Percentiles rank a stretch among this genome's conserved stretches.
These are phyloP conservation scores for Alligator sinensis DNA, from an alignment of 2,113 vertebrate genomes.

Conservation along the genomic window DNA sequence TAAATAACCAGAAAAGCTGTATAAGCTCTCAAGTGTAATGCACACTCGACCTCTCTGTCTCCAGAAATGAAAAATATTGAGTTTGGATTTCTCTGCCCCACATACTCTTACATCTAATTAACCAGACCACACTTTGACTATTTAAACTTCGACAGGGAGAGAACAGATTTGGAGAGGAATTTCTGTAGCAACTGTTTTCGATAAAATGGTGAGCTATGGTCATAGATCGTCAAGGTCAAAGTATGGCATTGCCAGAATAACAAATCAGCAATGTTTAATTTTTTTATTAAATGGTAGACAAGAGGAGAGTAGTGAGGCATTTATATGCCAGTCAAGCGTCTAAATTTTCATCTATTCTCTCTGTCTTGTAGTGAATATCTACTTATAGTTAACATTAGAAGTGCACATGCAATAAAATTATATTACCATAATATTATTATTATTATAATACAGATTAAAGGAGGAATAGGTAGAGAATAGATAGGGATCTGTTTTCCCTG, in stretches of 20 bases:
- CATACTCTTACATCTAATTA: slow-evolving; percentile 77
- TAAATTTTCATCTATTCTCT: neutral
- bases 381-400: too few species aligned
- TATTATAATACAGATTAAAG: too few species aligned
- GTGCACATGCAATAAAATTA: too few species aligned
- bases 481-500: too few species aligned
- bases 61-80: slow-evolving; percentile 69
- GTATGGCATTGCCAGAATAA: slow-evolving; percentile 20
- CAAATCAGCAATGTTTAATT: slow-evolving; percentile 43
- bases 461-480: too few species aligned
- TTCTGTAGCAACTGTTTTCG: slow-evolving; percentile 17
- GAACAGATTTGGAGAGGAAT: slow-evolving; percentile 62
- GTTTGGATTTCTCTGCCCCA: slow-evolving; percentile 53
- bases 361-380: neutral
- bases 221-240: slow-evolving; percentile 54
- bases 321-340: neutral
- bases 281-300: slow-evolving; percentile 12
- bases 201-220: slow-evolving; percentile 6
- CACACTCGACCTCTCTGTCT: slow-evolving; percentile 75
- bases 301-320: neutral
- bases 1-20: slow-evolving; percentile 56
- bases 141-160: slow-evolving; percentile 55
- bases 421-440: too few species aligned
- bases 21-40: slow-evolving; percentile 53
- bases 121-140: slow-evolving; percentile 64